Evolutionary conservation across 2,797 vertebrate genomes (phyloP).

Genomic region (Harpagifer antarcticus): DNA sequence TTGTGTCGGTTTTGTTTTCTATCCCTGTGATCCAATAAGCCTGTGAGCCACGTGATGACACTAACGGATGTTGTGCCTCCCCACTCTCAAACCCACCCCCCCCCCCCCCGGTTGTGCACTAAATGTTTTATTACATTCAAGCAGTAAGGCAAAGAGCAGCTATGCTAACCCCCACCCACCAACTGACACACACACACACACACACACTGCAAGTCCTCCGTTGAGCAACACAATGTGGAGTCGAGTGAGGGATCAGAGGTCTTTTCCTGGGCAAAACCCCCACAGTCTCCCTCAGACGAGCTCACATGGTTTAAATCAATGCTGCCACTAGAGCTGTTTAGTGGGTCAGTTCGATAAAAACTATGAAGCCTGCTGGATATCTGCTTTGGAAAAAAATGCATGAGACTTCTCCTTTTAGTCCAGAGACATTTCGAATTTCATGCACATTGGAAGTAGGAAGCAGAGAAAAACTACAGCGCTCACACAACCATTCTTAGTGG

Average conservation of each 20-base stretch:
- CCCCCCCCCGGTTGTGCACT: constrained; percentile 54
- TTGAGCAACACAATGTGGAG: constrained; percentile 78
- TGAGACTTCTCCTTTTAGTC: constrained; percentile 11
- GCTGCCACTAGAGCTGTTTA: constrained; percentile 69
- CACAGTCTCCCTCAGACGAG: constrained; percentile 62
- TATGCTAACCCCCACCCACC: constrained; percentile 36
- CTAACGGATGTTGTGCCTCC: constrained; percentile 54
- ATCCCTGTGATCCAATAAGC: constrained; percentile 62
- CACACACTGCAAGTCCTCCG: constrained; percentile 46
- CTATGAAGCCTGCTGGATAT: constrained; percentile 43
- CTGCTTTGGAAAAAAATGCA: constrained; percentile 33
- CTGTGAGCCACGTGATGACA: constrained; percentile 63
- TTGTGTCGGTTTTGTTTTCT: constrained; percentile 49
- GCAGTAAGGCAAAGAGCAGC: constrained; percentile 69
- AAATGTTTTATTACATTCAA: constrained; percentile 70
- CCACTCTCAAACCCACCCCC: constrained; percentile 11
- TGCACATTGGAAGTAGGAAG: constrained; percentile 25
- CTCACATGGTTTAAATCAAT: constrained; percentile 86
- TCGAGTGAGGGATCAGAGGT: constrained; percentile 79
- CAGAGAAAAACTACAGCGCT: neutral
- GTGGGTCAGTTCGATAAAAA: constrained; percentile 66
- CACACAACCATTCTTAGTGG: constrained; percentile 21
- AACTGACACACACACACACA: constrained; percentile 29
- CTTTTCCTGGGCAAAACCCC: constrained; percentile 79
- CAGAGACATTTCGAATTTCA: constrained; percentile 45